Conservation (phyloP, 2,113 vertebrate species). For the Rhabdornis inornatus region DNA sequence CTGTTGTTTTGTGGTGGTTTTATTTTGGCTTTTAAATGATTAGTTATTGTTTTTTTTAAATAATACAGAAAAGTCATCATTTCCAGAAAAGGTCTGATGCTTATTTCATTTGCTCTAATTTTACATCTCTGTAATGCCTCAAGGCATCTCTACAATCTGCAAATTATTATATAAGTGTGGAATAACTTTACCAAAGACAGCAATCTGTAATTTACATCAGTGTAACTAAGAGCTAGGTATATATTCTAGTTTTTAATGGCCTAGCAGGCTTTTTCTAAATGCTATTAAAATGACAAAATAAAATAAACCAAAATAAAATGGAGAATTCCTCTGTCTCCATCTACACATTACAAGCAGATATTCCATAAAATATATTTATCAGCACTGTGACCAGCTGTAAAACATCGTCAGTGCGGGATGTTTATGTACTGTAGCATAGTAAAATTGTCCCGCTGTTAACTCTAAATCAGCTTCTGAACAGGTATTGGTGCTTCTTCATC, state of each 20-base stretch:
- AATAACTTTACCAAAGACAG: background rate
- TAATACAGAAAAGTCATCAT: background rate
- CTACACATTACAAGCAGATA: background rate
- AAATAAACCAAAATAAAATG: conserved; percentile 7
- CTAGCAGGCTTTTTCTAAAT: background rate
- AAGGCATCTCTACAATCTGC: background rate
- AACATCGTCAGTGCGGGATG: background rate
- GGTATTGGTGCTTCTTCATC: background rate
- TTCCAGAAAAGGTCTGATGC: background rate
- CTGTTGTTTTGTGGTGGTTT: background rate
- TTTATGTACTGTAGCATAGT: background rate
- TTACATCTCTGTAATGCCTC: background rate
- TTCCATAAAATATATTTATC: conserved; percentile 26
- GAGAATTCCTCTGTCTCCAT: background rate
- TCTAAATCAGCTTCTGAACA: conserved; percentile 41
- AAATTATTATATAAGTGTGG: background rate
- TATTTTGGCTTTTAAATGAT: background rate
- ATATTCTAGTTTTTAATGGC: background rate
- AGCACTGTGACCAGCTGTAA: conserved; percentile 26
- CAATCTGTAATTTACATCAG: background rate
- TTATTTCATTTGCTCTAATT: background rate
- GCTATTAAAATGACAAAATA: conserved; percentile 21
- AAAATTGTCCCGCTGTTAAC: conserved; percentile 26
- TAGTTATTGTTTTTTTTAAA: background rate
- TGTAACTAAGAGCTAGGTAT: background rate